A percentile compares a stretch with the other conserved stretches of the same genome.
Evolutionary conservation across 2,888 invertebrate genomes (phyloP).

Genomic region (Dione juno): DNA sequence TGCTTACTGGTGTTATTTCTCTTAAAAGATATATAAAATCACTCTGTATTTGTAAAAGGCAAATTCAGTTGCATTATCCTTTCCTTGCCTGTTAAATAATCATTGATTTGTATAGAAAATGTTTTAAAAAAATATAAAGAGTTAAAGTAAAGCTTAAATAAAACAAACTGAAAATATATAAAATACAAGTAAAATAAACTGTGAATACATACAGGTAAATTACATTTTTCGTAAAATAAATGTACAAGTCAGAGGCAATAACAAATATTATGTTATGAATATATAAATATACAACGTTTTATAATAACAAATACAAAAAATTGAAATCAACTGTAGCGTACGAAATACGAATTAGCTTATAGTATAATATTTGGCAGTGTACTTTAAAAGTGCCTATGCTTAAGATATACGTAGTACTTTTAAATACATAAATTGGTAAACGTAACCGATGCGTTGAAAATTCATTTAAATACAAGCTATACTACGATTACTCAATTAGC

Average conservation of each 20-base stretch:
- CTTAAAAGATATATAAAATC: too few species aligned
- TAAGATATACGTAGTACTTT: slow-evolving; percentile 8
- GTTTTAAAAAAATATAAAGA: too few species aligned
- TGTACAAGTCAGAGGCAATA: not conserved
- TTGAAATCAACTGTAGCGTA: slow-evolving; percentile 4
- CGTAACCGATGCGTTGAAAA: not conserved
- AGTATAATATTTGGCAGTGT: slow-evolving; percentile 9
- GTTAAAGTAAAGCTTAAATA: not conserved
- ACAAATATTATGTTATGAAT: slow-evolving; percentile 10
- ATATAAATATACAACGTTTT: slow-evolving; percentile 11
- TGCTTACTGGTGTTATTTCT: too few species aligned
- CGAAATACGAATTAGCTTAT: slow-evolving; percentile 19
- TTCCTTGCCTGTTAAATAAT: too few species aligned
- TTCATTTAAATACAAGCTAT: slow-evolving; percentile 7
- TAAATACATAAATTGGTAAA: slow-evolving; percentile 4
- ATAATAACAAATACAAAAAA: slow-evolving; percentile 2
- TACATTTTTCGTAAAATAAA: not conserved
- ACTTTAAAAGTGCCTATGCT: slow-evolving; percentile 5
- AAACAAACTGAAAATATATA: not conserved
- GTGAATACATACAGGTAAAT: not conserved
- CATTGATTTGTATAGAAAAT: too few species aligned
- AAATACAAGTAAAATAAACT: not conserved
- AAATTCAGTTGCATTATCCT: too few species aligned
- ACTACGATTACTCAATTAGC: not conserved
- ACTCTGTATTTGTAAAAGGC: too few species aligned